Evolutionary conservation across 2,888 invertebrate species (phyloP), one percentile per base, ranked within the genome.

Genomic region (Scrobipalpa atriplicella): DNA sequence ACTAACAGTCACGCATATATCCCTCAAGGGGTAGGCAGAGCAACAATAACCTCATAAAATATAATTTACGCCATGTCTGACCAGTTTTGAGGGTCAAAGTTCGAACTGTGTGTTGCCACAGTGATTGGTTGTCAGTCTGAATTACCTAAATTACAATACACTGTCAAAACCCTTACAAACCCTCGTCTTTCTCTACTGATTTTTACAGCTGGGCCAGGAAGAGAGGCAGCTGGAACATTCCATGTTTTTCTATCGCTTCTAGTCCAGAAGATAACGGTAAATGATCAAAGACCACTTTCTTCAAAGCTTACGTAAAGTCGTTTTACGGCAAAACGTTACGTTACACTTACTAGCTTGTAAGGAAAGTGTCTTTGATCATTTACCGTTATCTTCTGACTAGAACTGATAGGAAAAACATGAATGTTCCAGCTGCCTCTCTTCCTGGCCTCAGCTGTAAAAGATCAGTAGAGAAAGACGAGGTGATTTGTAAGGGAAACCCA

Each of bases 401-500:
- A n/a, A n/a, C n/a, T n/a, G n/a, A n/a, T n/a, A n/a, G n/a, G n/a
- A n/a, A n/a, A n/a, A n/a, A n/a, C n/a, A n/a, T n/a, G n/a, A n/a
- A n/a, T n/a, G n/a, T n/a, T n/a, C n/a, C n/a, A n/a, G n/a, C n/a
- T n/a, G n/a, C n/a, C n/a, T n/a, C n/a, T n/a, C n/a, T n/a, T n/a
- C n/a, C n/a, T n/a, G n/a, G n/a, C 38, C 60, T 13, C n/a, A 47
- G 41, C 21, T 47, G 47, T 62, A 11, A 21, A 63, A 41, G 63
- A 51, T 52, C 38, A 52, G 38, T n/a, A 18, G 52, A 63, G 52
- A 63, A 52, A 52, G 63, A 21, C 70, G 71, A 68, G 70, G 69
- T 64, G 68, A 73, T 70, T 72, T 75, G 73, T 71, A 76, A 75
- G 73, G 73, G 70, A 72, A 75, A 74, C 77, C 78, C 79, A 83